Percentiles rank a stretch among this genome's conserved stretches.
Evolutionary conservation across 2,888 invertebrate genomes (phyloP).

Genomic region (Drosophila buzzatii): DNA sequence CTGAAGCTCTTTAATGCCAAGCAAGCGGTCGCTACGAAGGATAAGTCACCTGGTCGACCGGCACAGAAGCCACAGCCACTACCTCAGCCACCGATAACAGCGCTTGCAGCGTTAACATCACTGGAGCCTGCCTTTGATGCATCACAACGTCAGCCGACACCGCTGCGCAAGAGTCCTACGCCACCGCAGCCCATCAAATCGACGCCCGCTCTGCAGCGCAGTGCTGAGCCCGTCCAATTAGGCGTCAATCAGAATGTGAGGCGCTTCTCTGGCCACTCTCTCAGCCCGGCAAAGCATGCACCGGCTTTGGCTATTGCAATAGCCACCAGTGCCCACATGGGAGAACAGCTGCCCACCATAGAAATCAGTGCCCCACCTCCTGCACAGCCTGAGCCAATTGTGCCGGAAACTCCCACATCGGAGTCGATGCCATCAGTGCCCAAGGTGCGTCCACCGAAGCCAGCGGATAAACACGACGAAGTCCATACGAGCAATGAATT

Average conservation of each 20-base stretch:
- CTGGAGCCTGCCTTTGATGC: constrained; percentile 28
- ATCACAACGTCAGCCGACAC: constrained; percentile 15
- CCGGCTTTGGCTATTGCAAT: constrained; percentile 78
- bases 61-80: constrained; percentile 59
- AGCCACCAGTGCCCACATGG: constrained; percentile 65
- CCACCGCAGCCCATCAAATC: constrained; percentile 72
- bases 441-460: constrained; percentile 52
- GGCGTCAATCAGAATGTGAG: constrained; percentile 79
- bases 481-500: constrained; percentile 91
- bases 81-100: constrained; percentile 51
- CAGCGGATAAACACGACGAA: constrained; percentile 84
- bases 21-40: constrained; percentile 28
- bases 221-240: constrained; percentile 82
- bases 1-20: constrained; percentile 51
- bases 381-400: constrained; percentile 10
- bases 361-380: constrained; percentile 79
- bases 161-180: constrained; percentile 68
- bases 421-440: constrained; percentile 30
- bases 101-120: constrained; percentile 29
- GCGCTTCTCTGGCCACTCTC: constrained; percentile 69
- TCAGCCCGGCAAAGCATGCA: constrained; percentile 78
- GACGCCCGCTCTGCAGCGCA: constrained; percentile 80
- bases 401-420: constrained; percentile 25
- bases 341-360: constrained; percentile 72
- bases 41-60: constrained; percentile 50